Base-by-base conservation (phyloP, 2,888 invertebrate genomes). In the Aleiodes leptofemur region DNA sequence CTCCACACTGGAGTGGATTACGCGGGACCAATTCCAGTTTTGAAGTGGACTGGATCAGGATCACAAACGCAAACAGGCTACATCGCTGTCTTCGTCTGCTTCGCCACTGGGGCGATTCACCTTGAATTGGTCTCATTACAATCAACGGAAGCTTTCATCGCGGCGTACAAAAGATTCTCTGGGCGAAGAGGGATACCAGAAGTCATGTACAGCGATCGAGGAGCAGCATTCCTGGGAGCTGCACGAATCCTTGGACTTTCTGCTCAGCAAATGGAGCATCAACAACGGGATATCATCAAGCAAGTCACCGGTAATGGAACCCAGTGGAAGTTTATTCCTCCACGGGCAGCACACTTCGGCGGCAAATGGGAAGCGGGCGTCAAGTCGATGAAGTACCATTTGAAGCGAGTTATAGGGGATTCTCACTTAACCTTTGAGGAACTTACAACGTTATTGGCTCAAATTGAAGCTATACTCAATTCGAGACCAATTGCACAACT, bases 321-420 rank as follows among this genome's bases (percentile, higher is more conserved):
- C 0, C 14, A 56, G n/a, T 56, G 56, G 16, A n/a, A 14, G 9
- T 16, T 56, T 29, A 16, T 23, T 9, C 56, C 56, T 8, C 56
- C 56, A 6, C 7, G 16, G 2, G 16, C 56, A 4, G 16, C 56
- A 14, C 16, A 56, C 9, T 56, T 56, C 16, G 56, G 56, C 9
- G 56, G 29, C 11, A 23, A 56, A 56, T 56, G 56, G n/a, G 56
- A 56, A 23, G 56, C 56, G 0, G 56, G 23, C 4, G 16, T 56
- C 4, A 56, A 56, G 9, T 55, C 55, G 1, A 55, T 55, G 14
- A 55, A 55, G n/a, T 55, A 55, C n/a, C 55, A 55, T 55, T 55
- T 55, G 16, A n/a, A 16, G 55, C 7, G 55, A 14, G 55, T 55
- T 14, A 16, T 16, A 4, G 55, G 55, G n/a, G 55, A 55, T 16